These are phyloP conservation scores for Antrozous pallidus DNA, from an alignment of 2,797 vertebrate species.

Conservation along the genomic window DNA sequence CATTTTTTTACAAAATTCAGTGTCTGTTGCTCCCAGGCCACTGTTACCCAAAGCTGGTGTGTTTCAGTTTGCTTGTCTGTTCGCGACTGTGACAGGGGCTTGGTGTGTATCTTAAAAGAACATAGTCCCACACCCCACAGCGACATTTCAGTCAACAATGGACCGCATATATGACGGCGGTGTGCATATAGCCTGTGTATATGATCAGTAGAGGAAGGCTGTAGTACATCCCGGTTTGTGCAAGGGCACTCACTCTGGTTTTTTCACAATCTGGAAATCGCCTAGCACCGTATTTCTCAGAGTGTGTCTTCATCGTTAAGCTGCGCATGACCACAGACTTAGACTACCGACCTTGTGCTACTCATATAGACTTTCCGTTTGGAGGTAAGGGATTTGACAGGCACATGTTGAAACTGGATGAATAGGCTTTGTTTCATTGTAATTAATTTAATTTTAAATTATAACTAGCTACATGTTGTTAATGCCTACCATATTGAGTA, in stretches of 20 bases:
- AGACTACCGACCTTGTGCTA: not conserved
- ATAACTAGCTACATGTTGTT: not conserved
- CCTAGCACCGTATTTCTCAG: not conserved
- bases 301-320: too few relatives aligned
- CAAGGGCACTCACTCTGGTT: not conserved
- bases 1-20: not conserved
- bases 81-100: not conserved
- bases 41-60: not conserved
- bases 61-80: not conserved
- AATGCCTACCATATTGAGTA: not conserved
- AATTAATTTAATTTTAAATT: slow-evolving; percentile 12
- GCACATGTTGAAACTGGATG: slow-evolving; percentile 2
- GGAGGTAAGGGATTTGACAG: not conserved
- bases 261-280: not conserved
- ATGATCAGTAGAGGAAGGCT: not conserved
- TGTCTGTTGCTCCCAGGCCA: not conserved
- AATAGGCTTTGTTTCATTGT: slow-evolving; percentile 22
- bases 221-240: not conserved
- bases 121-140: not conserved
- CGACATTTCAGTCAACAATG: not conserved
- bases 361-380: not conserved
- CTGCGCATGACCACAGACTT: not conserved
- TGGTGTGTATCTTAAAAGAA: not conserved
- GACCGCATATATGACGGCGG: not conserved
- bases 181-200: not conserved